These are phyloP conservation scores for Artibeus jamaicensis DNA, from an alignment of 2,797 vertebrate genomes.

Conservation along the genomic window DNA sequence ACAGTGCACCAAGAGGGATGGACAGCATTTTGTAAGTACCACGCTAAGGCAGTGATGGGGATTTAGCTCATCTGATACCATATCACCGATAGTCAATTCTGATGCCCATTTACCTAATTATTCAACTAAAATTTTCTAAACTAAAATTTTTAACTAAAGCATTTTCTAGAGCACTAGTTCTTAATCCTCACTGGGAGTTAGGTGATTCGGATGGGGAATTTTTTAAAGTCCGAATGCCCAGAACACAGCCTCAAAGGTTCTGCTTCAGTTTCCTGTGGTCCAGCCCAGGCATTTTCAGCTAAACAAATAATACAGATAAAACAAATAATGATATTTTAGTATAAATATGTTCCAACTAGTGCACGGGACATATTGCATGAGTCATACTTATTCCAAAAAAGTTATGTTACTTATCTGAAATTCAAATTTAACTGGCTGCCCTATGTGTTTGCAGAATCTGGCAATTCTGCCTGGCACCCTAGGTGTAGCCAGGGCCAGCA, in stretches of 20 bases:
- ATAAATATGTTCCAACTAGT: not conserved
- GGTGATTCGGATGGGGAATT: not conserved
- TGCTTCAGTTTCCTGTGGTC: not conserved
- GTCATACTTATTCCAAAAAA: not conserved
- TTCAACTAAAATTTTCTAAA: constrained; percentile 39
- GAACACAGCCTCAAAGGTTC: not conserved
- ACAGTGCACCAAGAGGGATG: not conserved
- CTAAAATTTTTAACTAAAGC: not conserved
- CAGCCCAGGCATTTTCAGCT: not conserved
- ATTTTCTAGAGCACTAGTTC: constrained; percentile 25
- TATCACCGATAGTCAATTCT: not conserved
- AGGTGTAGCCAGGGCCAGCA: not conserved
- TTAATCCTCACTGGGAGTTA: not conserved
- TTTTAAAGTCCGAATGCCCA: not conserved
- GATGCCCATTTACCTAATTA: constrained; percentile 37
- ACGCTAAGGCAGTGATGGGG: not conserved
- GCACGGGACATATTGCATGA: not conserved
- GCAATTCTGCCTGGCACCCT: not conserved
- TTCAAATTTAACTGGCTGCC: not conserved
- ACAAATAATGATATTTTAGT: not conserved
- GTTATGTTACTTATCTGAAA: not conserved
- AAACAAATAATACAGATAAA: constrained; percentile 1
- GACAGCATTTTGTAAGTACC: not conserved
- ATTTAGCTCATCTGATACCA: constrained; percentile 28
- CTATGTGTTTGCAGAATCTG: not conserved